phyloP scores from a whole-genome alignment of 2,797 vertebrate species.

The Sardinella longiceps region DNA sequence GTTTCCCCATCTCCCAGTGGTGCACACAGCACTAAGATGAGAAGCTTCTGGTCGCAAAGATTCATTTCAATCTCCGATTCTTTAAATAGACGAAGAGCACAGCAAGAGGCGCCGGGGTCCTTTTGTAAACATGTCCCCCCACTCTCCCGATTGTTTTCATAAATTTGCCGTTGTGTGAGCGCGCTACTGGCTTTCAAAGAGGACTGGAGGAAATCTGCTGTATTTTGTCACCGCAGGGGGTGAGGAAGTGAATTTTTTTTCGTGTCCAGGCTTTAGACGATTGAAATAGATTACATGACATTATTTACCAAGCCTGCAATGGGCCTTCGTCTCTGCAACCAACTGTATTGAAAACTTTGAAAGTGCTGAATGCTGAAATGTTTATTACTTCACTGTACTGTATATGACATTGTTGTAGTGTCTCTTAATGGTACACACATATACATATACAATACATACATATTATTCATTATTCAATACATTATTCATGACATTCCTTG shows the following conservation, averaged over 20 bases:
- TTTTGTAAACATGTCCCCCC: slow-evolving; percentile 5
- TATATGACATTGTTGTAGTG: not conserved
- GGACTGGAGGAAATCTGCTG: not conserved
- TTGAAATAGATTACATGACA: not conserved
- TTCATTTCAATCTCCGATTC: slow-evolving; percentile 1
- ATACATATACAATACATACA: not conserved
- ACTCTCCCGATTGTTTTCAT: not conserved
- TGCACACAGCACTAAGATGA: not conserved
- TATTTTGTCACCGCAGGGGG: not conserved
- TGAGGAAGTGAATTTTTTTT: not conserved
- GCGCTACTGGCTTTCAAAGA: not conserved
- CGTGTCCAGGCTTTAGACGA: not conserved
- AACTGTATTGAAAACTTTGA: not conserved
- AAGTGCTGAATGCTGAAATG: no score
- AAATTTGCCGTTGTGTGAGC: not conserved
- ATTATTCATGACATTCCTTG: not conserved
- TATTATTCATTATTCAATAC: not conserved
- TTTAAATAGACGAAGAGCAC: not conserved
- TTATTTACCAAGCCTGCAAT: not conserved
- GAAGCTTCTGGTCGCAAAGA: not conserved
- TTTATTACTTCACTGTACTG: not conserved
- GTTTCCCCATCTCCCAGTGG: not conserved
- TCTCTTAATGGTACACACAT: not conserved
- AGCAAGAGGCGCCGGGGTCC: not conserved
- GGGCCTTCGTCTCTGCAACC: not conserved